Evolutionary conservation across 1,140 invertebrate genomes (phyloP).

Genomic region (Yoshiicerus persimilis): DNA sequence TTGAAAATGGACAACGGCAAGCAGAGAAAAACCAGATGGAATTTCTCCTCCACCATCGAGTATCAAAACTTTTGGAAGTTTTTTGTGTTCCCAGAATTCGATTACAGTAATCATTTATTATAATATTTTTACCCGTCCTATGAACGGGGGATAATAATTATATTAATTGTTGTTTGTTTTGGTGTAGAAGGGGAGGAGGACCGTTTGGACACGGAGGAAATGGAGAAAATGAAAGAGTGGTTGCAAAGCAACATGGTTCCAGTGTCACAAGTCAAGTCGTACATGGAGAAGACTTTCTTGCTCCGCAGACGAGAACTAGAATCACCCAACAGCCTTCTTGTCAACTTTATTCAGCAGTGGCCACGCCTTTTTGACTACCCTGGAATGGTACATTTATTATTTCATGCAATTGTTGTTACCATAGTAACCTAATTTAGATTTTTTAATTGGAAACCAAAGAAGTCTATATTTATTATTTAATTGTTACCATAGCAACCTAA

Average conservation of each 20-base stretch:
- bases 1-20: not conserved
- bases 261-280: not conserved
- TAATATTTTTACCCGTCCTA: not conserved
- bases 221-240: not conserved
- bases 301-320: not conserved
- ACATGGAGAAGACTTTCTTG: not conserved
- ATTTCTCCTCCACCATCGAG: not conserved
- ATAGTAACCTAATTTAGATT: not conserved
- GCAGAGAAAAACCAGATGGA: not conserved
- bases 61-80: conserved; percentile 3
- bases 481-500: not conserved
- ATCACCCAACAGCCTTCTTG: conserved; percentile 4
- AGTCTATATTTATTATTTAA: not conserved
- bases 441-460: not conserved
- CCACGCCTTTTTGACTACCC: not conserved
- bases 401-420: not conserved
- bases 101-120: not conserved
- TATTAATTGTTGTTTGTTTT: not conserved
- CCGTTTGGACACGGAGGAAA: not conserved
- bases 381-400: not conserved
- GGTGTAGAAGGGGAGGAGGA: not conserved
- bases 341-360: conserved; percentile 8
- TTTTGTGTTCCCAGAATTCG: not conserved
- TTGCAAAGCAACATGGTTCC: not conserved
- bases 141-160: not conserved